Evolutionary conservation across 1,140 invertebrate genomes (phyloP), one percentile per base, ranked within the genome.

Genomic region (Drosophila mayri): DNA sequence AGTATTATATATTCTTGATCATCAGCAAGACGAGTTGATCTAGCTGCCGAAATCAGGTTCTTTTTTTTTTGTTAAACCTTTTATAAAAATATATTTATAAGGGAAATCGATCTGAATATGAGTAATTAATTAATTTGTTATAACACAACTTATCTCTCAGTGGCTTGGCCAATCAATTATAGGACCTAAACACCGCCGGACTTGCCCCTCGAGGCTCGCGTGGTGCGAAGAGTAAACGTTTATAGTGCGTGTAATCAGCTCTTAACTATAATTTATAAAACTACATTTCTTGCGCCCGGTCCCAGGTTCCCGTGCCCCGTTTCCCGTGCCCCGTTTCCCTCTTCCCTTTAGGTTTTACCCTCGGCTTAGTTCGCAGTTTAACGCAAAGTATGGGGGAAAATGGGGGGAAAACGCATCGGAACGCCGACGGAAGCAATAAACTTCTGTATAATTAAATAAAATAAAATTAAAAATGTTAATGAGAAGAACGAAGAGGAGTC

Each of bases 391-490:
- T 20, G 43, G 25, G 25, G 66, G 35, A 20, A 55, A 75, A 52
- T 40, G 12, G 18, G 18, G 25, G 28, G 32, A 32, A 50, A 85
- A 85, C 81, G 81, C 85, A 84, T 84, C 78, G 85, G 77, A 50
- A 50, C 49, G 66, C 46, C 70, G 70, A 72, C 85, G 85, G 85
- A 88, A 90, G 73, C 81, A 79, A 90, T 88, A 90, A 90, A 88
- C 81, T 85, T 90, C 74, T 90, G 85, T 88, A 90, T 88, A 88
- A 88, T 88, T 90, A 88, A 85, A 88, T 88, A 88, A 88, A 88
- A 88, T 88, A 81, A 88, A 88, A 88, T 88, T 88, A 85, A 85
- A 85, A 90, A 88, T 87, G 85, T 84, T 88, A 88, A 88, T 88
- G 81, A 88, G 43, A 57, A 88, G 43, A 57, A 22, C 18, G 20